Evolutionary conservation across 1,140 invertebrate genomes (phyloP).

Genomic region (Aphis gossypii): DNA sequence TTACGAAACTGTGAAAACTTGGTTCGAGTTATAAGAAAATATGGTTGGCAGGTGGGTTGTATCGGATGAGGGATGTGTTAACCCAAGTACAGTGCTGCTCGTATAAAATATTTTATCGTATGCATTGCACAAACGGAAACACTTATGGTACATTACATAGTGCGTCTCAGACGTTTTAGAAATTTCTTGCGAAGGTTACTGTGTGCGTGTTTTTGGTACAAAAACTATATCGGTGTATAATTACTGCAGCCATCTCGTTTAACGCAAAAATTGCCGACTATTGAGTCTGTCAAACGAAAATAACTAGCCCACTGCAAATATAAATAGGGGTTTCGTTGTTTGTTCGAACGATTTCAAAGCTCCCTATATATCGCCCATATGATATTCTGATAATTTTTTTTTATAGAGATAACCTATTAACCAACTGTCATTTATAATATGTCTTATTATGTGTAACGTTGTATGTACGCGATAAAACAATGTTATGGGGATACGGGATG

Average conservation of each 20-base stretch:
- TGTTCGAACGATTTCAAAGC: not conserved
- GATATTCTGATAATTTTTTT: not conserved
- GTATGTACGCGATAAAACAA: not conserved
- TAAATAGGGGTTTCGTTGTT: not conserved
- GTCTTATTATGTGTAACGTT: not conserved
- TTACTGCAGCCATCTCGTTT: no score
- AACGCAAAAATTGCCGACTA: not conserved
- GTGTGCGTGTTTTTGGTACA: constrained; percentile 32
- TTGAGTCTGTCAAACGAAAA: not conserved
- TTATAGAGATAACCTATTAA: not conserved
- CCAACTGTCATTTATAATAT: not conserved
- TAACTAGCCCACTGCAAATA: not conserved
- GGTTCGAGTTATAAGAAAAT: not conserved
- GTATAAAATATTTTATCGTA: not conserved
- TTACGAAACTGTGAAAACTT: not conserved
- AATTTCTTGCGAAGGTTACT: constrained; percentile 19
- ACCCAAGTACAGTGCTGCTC: not conserved
- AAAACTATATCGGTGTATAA: not conserved
- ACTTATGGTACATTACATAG: not conserved
- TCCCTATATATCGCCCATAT: no score
- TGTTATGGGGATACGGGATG: not conserved
- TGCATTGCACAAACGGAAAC: constrained; percentile 19
- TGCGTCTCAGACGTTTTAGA: not conserved
- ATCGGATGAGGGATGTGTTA: not conserved
- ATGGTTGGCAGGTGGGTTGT: not conserved